Evolutionary conservation across 1,140 invertebrate genomes (phyloP).

Genomic region (Pogonomyrmex californicus): DNA sequence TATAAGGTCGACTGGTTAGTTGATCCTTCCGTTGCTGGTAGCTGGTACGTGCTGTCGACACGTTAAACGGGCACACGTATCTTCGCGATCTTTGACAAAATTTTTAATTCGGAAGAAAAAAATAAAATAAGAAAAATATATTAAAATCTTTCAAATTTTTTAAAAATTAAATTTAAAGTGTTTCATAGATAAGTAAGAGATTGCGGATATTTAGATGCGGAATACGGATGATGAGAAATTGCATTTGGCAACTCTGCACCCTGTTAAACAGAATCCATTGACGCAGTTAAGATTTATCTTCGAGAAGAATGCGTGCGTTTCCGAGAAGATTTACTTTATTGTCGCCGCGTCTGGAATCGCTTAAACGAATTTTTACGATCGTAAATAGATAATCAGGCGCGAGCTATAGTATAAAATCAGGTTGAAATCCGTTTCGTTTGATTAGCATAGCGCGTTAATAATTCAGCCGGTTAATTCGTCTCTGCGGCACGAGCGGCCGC

Average conservation of each 20-base stretch:
- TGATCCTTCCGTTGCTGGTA: not conserved
- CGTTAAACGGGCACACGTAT: conserved; percentile 9
- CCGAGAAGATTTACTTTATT: not conserved
- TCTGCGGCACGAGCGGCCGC: conserved; percentile 22
- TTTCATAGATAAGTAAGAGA: not conserved
- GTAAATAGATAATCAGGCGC: not conserved
- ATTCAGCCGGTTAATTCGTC: conserved; percentile 32
- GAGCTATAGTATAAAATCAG: conserved; percentile 19
- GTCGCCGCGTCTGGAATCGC: not conserved
- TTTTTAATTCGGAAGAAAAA: not conserved
- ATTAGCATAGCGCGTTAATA: conserved; percentile 34
- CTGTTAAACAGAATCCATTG: not conserved
- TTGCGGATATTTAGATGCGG: not conserved
- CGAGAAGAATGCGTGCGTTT: not conserved
- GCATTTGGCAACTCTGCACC: too few relatives aligned
- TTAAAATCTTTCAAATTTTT: not conserved
- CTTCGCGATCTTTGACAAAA: not conserved
- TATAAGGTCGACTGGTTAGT: conserved; percentile 58
- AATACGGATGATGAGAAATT: not conserved
- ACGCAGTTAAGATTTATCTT: not conserved
- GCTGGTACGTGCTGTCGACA: conserved; percentile 30
- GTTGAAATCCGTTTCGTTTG: conserved; percentile 11
- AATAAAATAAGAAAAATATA: conserved; percentile 13
- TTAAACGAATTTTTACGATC: not conserved
- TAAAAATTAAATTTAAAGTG: not conserved